Percentiles rank a stretch among this genome's conserved stretches.
These are phyloP conservation scores for Tor tambroides DNA, from an alignment of 2,113 vertebrate species.

Conservation along the genomic window DNA sequence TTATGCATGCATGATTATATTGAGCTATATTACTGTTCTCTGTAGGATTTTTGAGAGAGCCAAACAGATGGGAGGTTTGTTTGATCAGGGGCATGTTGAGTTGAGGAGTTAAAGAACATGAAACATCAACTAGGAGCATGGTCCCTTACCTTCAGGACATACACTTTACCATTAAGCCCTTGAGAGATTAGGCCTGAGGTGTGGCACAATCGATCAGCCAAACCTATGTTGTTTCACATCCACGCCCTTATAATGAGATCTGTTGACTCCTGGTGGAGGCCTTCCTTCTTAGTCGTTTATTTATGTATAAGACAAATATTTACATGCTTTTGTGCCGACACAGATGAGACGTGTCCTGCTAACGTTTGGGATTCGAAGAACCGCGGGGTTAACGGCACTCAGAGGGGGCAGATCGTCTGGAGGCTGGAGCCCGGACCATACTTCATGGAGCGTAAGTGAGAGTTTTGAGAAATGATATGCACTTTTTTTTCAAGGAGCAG, in stretches of 20 bases:
- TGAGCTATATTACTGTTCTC: not conserved
- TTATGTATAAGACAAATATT: not conserved
- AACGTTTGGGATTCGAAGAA: slow-evolving; percentile 99
- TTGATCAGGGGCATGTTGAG: slow-evolving; percentile 13
- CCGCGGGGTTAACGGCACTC: slow-evolving; percentile 93
- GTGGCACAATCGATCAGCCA: not conserved
- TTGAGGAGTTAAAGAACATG: slow-evolving; percentile 19
- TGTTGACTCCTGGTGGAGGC: not conserved
- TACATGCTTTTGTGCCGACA: slow-evolving; percentile 45
- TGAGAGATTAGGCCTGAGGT: slow-evolving; percentile 1
- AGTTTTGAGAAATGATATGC: not conserved
- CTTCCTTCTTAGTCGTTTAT: not conserved
- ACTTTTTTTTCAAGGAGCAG: not conserved
- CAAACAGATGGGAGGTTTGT: slow-evolving; percentile 43
- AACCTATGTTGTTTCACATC: not conserved
- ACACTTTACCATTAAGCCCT: not conserved
- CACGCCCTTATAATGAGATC: too few relatives aligned
- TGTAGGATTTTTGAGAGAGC: not conserved
- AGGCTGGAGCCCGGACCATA: slow-evolving; percentile 92
- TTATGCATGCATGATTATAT: not conserved
- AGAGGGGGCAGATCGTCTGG: slow-evolving; percentile 96
- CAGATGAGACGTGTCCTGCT: slow-evolving; percentile 95
- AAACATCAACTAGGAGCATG: not conserved
- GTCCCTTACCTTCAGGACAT: not conserved
- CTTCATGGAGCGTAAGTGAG: slow-evolving; percentile 93